These are phyloP conservation scores for Pyrrhia umbra DNA, from an alignment of 2,888 invertebrate species.

Conservation along the genomic window DNA sequence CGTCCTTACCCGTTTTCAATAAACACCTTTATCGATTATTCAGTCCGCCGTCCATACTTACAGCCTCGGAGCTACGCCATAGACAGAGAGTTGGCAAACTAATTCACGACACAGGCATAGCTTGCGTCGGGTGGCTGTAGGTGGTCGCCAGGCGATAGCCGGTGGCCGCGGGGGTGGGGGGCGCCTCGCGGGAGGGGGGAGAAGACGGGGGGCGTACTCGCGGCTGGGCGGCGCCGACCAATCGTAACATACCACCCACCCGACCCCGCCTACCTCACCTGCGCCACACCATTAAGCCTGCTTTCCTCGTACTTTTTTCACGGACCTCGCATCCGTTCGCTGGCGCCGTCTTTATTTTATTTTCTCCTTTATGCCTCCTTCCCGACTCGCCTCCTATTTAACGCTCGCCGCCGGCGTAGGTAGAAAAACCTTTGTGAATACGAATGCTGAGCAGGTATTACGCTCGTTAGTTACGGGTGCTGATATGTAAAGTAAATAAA, in stretches of 20 bases:
- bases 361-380: slow-evolving; percentile 90
- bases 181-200: slow-evolving; percentile 64
- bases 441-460: slow-evolving; percentile 89
- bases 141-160: slow-evolving; percentile 87
- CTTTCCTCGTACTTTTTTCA: slow-evolving; percentile 88
- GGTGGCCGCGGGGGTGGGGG: slow-evolving; percentile 81
- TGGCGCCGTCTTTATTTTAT: slow-evolving; percentile 90
- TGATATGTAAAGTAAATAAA: slow-evolving; percentile 89
- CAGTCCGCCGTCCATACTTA: slow-evolving; percentile 89
- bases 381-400: slow-evolving; percentile 88
- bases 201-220: slow-evolving; percentile 81
- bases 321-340: slow-evolving; percentile 88
- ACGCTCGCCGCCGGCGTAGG: slow-evolving; percentile 87
- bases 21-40: slow-evolving; percentile 91
- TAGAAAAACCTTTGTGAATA: slow-evolving; percentile 90
- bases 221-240: slow-evolving; percentile 88
- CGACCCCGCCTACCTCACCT: slow-evolving; percentile 89
- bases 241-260: slow-evolving; percentile 86
- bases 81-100: slow-evolving; percentile 90
- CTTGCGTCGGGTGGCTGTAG: slow-evolving; percentile 86
- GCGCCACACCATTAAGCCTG: slow-evolving; percentile 89
- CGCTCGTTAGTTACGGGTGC: slow-evolving; percentile 87
- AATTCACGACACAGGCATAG: slow-evolving; percentile 90
- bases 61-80: slow-evolving; percentile 88
- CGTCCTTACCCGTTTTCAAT: slow-evolving; percentile 90